phyloP scores from a whole-genome alignment of 2,797 vertebrate genomes.

The Neosilurus mollespiculum region DNA sequence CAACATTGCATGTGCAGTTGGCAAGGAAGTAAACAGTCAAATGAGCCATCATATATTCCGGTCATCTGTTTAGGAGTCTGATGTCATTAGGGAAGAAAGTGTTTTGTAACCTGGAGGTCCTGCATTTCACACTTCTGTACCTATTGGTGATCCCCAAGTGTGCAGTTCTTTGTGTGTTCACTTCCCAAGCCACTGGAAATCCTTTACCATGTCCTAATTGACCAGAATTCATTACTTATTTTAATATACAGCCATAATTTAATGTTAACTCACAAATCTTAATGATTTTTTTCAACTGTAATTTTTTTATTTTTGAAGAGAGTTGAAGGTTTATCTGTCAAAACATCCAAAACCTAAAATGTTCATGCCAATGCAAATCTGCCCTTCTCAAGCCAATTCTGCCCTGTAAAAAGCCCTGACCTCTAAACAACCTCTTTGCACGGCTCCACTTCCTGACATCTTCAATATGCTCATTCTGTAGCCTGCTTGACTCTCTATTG shows the following conservation, averaged over 20 bases:
- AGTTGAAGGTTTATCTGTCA: not conserved
- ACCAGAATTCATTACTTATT: not conserved
- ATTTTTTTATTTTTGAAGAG: not conserved
- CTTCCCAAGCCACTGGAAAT: not conserved
- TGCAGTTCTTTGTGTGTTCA: not conserved
- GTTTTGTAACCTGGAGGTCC: no score
- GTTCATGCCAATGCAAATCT: constrained; percentile 12
- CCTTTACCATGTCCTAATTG: no score
- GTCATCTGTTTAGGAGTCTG: no score
- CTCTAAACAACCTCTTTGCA: constrained; percentile 14
- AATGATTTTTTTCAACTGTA: not conserved
- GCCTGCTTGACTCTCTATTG: constrained; percentile 22
- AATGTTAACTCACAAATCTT: not conserved
- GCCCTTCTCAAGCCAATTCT: constrained; percentile 18
- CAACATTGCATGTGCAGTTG: no score
- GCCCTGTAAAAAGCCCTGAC: constrained; percentile 22
- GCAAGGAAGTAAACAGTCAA: no score
- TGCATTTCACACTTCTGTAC: no score
- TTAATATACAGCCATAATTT: not conserved
- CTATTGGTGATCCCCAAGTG: no score
- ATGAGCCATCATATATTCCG: no score
- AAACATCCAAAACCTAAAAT: not conserved
- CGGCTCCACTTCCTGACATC: constrained; percentile 4
- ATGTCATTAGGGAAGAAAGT: no score
- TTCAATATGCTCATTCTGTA: constrained; percentile 22